These are phyloP conservation scores for Phalloptychus januarius DNA, from an alignment of 2,797 vertebrate genomes.

Conservation along the genomic window DNA sequence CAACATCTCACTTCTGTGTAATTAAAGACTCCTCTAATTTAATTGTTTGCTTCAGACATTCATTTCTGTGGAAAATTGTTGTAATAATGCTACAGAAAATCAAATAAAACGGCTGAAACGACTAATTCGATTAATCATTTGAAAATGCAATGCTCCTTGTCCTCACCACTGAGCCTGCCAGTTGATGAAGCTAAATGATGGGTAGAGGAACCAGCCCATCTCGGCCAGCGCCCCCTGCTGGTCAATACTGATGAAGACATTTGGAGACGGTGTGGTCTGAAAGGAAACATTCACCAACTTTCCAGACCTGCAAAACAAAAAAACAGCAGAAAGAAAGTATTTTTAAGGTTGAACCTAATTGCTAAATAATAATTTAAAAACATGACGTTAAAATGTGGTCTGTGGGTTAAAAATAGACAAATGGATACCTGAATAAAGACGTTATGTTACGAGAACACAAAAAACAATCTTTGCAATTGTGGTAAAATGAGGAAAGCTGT, in stretches of 20 bases:
- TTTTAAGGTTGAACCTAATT: neutral
- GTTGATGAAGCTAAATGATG: conserved; percentile 79
- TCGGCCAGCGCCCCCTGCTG: conserved; percentile 79
- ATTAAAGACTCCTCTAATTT: conserved; percentile 12
- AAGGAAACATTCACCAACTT: no score
- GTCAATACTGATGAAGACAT: no score
- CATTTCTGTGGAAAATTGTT: neutral
- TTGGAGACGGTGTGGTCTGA: no score
- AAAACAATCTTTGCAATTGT: neutral
- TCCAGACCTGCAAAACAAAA: conserved; percentile 52
- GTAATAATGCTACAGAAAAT: neutral
- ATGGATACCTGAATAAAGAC: no score
- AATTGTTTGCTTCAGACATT: neutral
- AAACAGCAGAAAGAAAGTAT: neutral
- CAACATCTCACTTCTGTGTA: conserved; percentile 26
- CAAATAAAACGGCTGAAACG: neutral
- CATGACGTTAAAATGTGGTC: neutral
- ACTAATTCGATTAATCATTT: no score
- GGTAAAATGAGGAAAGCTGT: no score
- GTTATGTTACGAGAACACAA: neutral
- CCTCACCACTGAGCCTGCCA: conserved; percentile 85
- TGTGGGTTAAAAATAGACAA: no score
- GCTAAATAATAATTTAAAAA: neutral
- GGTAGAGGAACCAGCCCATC: conserved; percentile 82
- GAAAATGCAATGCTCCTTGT: neutral